Percentiles rank a stretch among this genome's conserved stretches.
These are phyloP conservation scores for Eupithecia tripunctaria DNA, from an alignment of 2,888 invertebrate species.

Conservation along the genomic window DNA sequence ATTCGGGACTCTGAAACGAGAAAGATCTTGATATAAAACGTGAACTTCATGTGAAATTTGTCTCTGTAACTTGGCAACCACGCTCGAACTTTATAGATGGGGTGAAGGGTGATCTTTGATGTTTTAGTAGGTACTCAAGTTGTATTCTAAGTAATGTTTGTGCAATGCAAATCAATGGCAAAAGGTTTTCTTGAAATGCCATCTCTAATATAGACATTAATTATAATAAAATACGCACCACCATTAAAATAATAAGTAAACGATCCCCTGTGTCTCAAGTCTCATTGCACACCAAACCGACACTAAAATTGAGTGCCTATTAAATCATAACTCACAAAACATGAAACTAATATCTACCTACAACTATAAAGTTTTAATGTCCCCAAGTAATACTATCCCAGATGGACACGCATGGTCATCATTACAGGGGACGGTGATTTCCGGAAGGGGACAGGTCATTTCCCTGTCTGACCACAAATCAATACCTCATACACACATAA, in stretches of 20 bases:
- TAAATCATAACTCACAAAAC: conserved; percentile 13
- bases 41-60: background rate
- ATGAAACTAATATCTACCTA: conserved; percentile 26
- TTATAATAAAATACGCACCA: background rate
- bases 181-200: background rate
- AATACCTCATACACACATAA: conserved; percentile 44
- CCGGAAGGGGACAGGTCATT: conserved; percentile 64
- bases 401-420: conserved; percentile 62
- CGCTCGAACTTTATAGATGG: no score
- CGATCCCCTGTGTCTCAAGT: conserved; percentile 11
- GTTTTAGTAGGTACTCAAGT: background rate
- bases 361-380: conserved; percentile 30
- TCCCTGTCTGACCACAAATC: conserved; percentile 56
- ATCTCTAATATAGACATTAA: background rate
- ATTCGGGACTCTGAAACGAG: conserved; percentile 84
- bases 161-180: background rate
- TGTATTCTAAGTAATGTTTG: no score
- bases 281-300: conserved; percentile 12
- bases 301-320: background rate
- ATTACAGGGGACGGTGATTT: conserved; percentile 62
- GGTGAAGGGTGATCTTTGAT: no score
- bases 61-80: no score
- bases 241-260: background rate
- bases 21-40: conserved; percentile 12
- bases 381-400: conserved; percentile 39